Evolutionary conservation across 2,797 vertebrate species (phyloP).

Genomic region (Hozukius guyotensis): DNA sequence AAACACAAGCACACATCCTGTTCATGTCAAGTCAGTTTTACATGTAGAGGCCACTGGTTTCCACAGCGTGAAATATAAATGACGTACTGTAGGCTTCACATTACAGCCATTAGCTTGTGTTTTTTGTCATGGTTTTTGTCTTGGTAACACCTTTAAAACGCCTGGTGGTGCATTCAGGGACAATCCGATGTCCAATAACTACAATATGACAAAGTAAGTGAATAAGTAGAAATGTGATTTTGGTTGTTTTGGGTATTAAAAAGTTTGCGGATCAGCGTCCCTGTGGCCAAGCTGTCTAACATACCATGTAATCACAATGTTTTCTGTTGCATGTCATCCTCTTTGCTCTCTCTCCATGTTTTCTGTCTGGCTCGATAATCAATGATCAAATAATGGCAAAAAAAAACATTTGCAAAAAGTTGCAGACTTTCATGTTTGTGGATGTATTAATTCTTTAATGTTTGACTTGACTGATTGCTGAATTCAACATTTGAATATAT

Average conservation of each 20-base stretch:
- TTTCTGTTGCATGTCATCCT: neutral
- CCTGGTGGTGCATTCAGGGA: neutral
- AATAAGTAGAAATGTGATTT: neutral
- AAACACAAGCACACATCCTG: neutral
- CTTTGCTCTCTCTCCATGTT: neutral
- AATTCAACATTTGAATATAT: neutral
- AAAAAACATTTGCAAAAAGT: neutral
- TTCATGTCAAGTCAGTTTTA: neutral
- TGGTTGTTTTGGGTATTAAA: neutral
- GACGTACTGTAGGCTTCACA: too few species aligned
- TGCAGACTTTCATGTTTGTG: neutral
- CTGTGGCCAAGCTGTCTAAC: neutral
- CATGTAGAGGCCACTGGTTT: neutral
- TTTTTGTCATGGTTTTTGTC: neutral
- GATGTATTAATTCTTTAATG: neutral
- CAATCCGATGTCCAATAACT: neutral
- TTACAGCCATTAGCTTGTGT: neutral
- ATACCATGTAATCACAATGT: neutral
- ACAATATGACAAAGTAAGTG: neutral
- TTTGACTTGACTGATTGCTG: neutral
- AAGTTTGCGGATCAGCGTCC: too few species aligned
- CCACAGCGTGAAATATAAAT: neutral
- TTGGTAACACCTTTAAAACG: neutral
- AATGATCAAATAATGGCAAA: neutral
- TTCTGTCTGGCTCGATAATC: neutral